Percentiles rank a stretch among this genome's conserved stretches.
These are phyloP conservation scores for Dermatemys mawii DNA, from an alignment of 2,113 vertebrate genomes.

Conservation along the genomic window DNA sequence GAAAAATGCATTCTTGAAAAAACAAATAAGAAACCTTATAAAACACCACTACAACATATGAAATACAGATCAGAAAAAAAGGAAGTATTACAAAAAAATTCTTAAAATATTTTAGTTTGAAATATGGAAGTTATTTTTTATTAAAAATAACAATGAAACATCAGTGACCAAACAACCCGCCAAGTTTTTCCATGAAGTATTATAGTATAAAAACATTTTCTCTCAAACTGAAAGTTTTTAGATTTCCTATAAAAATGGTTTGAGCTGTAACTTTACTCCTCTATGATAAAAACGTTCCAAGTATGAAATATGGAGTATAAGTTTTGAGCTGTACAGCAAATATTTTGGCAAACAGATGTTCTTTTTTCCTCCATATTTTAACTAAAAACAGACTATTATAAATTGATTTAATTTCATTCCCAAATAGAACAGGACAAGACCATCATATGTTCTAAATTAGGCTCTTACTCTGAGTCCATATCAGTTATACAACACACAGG, in stretches of 20 bases:
- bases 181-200: slow-evolving; percentile 13
- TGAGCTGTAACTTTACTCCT: slow-evolving; percentile 69
- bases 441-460: slow-evolving; percentile 89
- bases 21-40: not conserved
- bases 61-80: slow-evolving; percentile 3
- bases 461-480: slow-evolving; percentile 85
- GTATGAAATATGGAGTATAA: slow-evolving; percentile 70
- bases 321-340: slow-evolving; percentile 69
- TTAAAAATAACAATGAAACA: not conserved
- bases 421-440: slow-evolving; percentile 83
- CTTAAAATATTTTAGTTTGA: not conserved
- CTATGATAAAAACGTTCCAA: slow-evolving; percentile 69
- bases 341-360: slow-evolving; percentile 73
- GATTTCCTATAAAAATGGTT: slow-evolving; percentile 70
- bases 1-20: not conserved
- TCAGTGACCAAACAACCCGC: slow-evolving; percentile 12
- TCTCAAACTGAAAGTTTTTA: slow-evolving; percentile 68
- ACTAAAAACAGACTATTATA: slow-evolving; percentile 82
- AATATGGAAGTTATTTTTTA: not conserved
- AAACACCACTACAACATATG: slow-evolving; percentile 4
- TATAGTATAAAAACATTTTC: slow-evolving; percentile 34
- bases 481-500: slow-evolving; percentile 89
- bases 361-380: slow-evolving; percentile 65
- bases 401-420: slow-evolving; percentile 85
- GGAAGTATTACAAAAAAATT: slow-evolving; percentile 22